phyloP scores from a whole-genome alignment of 2,888 invertebrate genomes.

The Mythimna lalbum region DNA sequence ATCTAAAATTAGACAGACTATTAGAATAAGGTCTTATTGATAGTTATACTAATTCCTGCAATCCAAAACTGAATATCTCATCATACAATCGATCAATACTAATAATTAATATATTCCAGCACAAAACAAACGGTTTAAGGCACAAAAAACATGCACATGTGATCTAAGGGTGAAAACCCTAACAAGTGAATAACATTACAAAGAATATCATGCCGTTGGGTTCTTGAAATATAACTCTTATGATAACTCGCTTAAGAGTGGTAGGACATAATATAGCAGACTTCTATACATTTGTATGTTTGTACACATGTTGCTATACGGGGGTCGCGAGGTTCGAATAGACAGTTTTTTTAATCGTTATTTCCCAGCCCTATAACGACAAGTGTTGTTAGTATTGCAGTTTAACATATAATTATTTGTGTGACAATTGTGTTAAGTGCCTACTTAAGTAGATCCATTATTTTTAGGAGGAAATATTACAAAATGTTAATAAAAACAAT shows the following conservation, averaged over 20 bases:
- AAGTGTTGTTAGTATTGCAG: constrained; percentile 49
- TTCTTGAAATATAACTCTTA: constrained; percentile 65
- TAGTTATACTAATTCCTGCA: constrained; percentile 1
- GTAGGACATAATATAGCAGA: constrained; percentile 6
- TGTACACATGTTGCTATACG: constrained; percentile 85
- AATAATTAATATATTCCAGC: constrained; percentile 71
- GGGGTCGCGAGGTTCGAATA: constrained; percentile 80
- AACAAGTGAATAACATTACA: constrained; percentile 83
- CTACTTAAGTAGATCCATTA: background rate
- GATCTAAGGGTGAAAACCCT: constrained; percentile 81
- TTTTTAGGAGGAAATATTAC: too few species aligned
- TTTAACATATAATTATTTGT: constrained; percentile 15
- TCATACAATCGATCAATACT: constrained; percentile 71
- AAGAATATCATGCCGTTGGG: constrained; percentile 51
- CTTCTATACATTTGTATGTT: constrained; percentile 73
- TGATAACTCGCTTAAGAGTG: constrained; percentile 39
- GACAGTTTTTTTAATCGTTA: constrained; percentile 66
- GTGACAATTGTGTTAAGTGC: background rate
- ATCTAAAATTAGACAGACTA: background rate
- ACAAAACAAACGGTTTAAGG: constrained; percentile 79
- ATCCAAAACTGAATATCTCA: constrained; percentile 38
- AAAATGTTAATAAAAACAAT: too few species aligned
- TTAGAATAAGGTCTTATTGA: background rate
- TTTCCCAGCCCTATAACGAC: constrained; percentile 52
- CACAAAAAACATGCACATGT: constrained; percentile 85